Conservation (phyloP, 2,113 vertebrate species). For the Tragelaphus buxtoni region DNA sequence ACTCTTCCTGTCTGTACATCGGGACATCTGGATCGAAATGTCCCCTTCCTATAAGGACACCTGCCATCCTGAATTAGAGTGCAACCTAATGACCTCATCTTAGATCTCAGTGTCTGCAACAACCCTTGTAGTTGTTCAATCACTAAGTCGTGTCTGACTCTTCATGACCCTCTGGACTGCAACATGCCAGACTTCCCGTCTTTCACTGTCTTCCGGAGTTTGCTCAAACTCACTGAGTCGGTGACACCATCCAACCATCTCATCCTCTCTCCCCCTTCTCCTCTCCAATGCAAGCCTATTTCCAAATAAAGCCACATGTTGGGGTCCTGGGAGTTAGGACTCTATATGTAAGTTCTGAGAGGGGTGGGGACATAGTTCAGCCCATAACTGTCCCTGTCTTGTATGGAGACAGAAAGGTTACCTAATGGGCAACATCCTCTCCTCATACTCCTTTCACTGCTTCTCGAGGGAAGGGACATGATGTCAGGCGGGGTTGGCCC, state of each 20-base stretch:
- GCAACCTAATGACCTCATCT: neutral
- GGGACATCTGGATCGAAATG: neutral
- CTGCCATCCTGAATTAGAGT: neutral
- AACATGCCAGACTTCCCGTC: neutral
- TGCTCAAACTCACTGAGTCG: neutral
- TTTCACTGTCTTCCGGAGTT: neutral
- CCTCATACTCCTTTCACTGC: neutral
- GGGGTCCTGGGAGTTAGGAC: neutral
- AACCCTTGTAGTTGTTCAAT: neutral
- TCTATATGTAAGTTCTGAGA: neutral
- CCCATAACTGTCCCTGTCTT: too few relatives aligned
- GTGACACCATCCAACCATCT: neutral
- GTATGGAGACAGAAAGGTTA: neutral
- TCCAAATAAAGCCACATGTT: neutral
- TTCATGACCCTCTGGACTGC: neutral
- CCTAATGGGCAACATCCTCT: neutral
- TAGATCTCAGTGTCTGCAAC: neutral
- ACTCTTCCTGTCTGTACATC: fast-evolving
- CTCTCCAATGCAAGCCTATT: neutral
- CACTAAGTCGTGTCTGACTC: neutral
- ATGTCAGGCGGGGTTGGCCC: neutral
- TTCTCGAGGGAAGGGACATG: neutral
- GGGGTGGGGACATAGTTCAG: neutral
- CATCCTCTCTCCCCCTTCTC: neutral
- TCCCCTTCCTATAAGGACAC: neutral